These are phyloP conservation scores for Micoletzkya japonica DNA, from an alignment of 2,888 invertebrate genomes.

Conservation along the genomic window DNA sequence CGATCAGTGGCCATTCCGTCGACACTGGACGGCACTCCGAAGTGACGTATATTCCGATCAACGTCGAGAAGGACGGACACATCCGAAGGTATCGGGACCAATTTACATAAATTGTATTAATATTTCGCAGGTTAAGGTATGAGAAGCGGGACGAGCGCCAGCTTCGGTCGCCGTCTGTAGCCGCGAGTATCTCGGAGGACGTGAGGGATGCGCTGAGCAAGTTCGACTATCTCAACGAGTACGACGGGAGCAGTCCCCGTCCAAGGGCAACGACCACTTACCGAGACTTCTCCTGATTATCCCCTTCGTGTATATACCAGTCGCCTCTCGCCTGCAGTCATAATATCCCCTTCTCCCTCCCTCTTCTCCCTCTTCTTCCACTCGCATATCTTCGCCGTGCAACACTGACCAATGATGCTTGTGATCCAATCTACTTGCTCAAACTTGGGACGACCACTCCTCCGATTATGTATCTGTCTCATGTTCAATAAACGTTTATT, in stretches of 20 bases:
- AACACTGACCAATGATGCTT: too few relatives aligned
- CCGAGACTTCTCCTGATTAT: conserved; percentile 10
- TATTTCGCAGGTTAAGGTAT: conserved; percentile 4
- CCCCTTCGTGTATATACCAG: not conserved
- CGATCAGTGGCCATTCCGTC: not conserved
- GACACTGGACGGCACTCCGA: conserved; percentile 46
- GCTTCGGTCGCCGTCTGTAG: conserved; percentile 10
- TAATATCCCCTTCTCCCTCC: not conserved
- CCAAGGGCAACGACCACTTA: conserved; percentile 1
- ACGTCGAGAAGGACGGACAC: conserved; percentile 33
- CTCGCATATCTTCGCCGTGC: conserved; percentile 19
- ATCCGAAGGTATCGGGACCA: conserved; percentile 4
- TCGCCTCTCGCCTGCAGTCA: not conserved
- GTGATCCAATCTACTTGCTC: too few relatives aligned
- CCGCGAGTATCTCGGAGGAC: conserved; percentile 42
- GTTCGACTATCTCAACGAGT: conserved; percentile 59
- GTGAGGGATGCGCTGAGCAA: conserved; percentile 54
- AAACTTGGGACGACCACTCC: too few relatives aligned
- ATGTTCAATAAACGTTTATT: too few relatives aligned
- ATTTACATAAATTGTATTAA: not conserved
- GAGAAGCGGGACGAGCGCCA: conserved; percentile 18
- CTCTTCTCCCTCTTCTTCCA: not conserved
- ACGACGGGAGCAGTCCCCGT: conserved; percentile 39
- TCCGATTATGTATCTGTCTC: too few relatives aligned
- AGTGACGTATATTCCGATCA: conserved; percentile 57